Conservation (phyloP, 92 coral and sea anemone species). For the Desmophyllum pertusum region DNA sequence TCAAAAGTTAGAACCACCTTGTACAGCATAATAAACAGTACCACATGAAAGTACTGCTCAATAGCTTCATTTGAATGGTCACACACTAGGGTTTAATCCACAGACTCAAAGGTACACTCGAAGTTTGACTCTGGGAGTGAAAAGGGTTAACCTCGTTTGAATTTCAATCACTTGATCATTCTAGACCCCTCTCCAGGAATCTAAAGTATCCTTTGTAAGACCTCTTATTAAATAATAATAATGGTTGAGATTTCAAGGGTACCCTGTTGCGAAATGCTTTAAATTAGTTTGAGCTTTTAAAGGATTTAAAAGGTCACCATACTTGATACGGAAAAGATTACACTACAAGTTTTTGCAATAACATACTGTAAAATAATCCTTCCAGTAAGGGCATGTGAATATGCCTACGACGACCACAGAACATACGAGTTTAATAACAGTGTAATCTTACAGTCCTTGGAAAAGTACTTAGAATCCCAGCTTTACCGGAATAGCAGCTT, state of each 20-base stretch:
- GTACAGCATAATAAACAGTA: too few relatives aligned
- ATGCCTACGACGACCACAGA: background rate
- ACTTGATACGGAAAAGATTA: background rate
- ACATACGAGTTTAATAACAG: background rate
- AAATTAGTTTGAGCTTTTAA: background rate
- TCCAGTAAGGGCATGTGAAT: background rate
- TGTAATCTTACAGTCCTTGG: background rate
- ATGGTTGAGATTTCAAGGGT: background rate
- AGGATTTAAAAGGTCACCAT: background rate
- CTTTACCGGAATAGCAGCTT: background rate
- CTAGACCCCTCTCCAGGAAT: slow-evolving; percentile 11
- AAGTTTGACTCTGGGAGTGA: too few relatives aligned
- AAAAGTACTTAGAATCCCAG: background rate
- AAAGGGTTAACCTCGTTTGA: too few relatives aligned
- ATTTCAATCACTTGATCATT: too few relatives aligned
- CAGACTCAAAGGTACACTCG: too few relatives aligned
- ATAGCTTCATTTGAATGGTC: too few relatives aligned
- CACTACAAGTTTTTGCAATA: background rate
- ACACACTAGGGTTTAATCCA: too few relatives aligned
- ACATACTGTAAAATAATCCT: background rate
- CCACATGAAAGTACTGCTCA: too few relatives aligned
- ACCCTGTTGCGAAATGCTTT: background rate
- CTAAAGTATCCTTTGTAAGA: slow-evolving; percentile 2
- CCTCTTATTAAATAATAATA: slow-evolving; percentile 1
- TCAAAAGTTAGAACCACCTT: too few relatives aligned